These are phyloP conservation scores for Allygus modestus DNA, from an alignment of 2,888 invertebrate species.

Conservation along the genomic window DNA sequence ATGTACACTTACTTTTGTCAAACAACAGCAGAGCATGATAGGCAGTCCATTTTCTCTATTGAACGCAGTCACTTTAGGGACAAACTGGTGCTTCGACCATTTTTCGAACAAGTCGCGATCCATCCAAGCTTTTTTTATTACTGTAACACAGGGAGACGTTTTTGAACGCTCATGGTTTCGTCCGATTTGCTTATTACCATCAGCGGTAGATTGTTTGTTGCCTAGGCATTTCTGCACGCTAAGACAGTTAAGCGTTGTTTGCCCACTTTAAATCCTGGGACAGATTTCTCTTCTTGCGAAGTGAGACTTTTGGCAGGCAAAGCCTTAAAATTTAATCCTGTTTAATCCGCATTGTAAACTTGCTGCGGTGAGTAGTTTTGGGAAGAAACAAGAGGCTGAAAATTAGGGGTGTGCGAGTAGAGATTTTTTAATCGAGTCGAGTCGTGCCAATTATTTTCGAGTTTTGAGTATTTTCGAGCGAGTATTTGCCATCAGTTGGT, in stretches of 20 bases:
- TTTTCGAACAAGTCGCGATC: conserved; percentile 66
- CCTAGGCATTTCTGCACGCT: conserved; percentile 70
- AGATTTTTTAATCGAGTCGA: no score
- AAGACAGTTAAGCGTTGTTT: conserved; percentile 70
- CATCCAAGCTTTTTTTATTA: conserved; percentile 69
- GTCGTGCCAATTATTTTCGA: no score
- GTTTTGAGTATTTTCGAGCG: no score
- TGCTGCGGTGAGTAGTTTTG: conserved; percentile 63
- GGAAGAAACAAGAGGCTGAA: conserved; percentile 34
- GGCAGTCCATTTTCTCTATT: conserved; percentile 46
- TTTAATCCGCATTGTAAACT: conserved; percentile 70
- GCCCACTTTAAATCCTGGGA: conserved; percentile 69
- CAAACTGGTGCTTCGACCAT: conserved; percentile 68
- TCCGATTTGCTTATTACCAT: conserved; percentile 70
- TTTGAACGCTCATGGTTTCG: conserved; percentile 68
- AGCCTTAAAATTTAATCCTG: conserved; percentile 69
- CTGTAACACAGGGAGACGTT: conserved; percentile 66
- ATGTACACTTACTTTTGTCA: no score
- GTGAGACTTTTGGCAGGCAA: conserved; percentile 69
- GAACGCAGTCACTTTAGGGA: conserved; percentile 65
- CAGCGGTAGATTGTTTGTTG: conserved; percentile 68
- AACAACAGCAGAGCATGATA: conserved; percentile 68
- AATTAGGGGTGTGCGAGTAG: no score
- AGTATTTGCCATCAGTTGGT: no score
- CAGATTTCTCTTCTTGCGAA: conserved; percentile 67